A percentile compares a stretch with the other conserved stretches of the same genome.
phyloP scores from a whole-genome alignment of 2,113 vertebrate genomes.

The Sinocyclocheilus maitianheensis region DNA sequence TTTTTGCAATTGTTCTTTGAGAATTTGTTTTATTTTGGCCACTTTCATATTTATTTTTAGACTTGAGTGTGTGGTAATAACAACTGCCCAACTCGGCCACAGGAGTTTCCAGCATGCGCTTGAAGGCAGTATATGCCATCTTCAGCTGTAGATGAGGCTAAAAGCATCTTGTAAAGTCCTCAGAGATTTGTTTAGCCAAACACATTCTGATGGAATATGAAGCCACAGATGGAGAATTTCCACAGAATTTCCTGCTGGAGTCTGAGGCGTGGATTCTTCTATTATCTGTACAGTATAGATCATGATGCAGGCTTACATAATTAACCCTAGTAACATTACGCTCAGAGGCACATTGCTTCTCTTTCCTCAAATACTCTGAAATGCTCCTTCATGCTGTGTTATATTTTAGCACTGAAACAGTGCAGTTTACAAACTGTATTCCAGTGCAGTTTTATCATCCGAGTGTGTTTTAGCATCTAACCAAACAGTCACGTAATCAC shows the following conservation, averaged over 20 bases:
- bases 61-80: background rate
- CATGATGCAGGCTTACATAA: constrained; percentile 53
- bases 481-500: background rate
- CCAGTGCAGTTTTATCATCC: background rate
- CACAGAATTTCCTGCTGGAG: constrained; percentile 15
- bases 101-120: background rate
- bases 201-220: constrained; percentile 53
- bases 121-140: constrained; percentile 31
- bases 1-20: background rate
- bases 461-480: constrained; percentile 5
- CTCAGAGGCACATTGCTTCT: constrained; percentile 30
- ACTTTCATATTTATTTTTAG: background rate
- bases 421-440: constrained; percentile 15
- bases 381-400: background rate
- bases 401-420: background rate
- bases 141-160: constrained; percentile 46
- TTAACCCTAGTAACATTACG: constrained; percentile 47
- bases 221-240: constrained; percentile 34
- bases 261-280: constrained; percentile 48
- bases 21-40: background rate
- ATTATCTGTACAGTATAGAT: constrained; percentile 49
- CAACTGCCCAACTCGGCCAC: background rate
- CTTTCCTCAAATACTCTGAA: constrained; percentile 35
- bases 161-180: constrained; percentile 47
- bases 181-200: constrained; percentile 53